phyloP scores from a whole-genome alignment of 2,888 invertebrate species.

The Polyommatus iphigenia region DNA sequence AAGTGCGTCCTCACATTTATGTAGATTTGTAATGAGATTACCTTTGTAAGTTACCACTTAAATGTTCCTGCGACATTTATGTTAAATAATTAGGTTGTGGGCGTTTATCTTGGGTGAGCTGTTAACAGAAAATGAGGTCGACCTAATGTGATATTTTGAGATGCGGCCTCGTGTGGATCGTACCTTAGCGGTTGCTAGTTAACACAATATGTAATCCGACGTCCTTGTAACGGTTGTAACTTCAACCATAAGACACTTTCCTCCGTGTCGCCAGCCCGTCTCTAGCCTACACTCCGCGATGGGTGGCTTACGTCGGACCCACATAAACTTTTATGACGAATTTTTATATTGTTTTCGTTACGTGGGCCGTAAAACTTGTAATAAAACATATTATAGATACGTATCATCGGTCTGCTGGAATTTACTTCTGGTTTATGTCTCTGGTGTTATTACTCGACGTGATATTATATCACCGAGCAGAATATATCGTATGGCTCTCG shows the following conservation, averaged over 20 bases:
- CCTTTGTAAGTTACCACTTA: conserved; percentile 41
- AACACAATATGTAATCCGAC: conserved; percentile 1
- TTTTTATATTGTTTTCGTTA: conserved; percentile 25
- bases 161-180: neutral
- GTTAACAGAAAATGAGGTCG: conserved; percentile 4
- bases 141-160: neutral
- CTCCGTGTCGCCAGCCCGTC: conserved; percentile 3
- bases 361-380: conserved; percentile 23
- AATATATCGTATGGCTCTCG: neutral
- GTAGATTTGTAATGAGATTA: conserved; percentile 54
- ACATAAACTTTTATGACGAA: conserved; percentile 19
- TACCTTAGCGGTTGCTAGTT: neutral
- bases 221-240: conserved; percentile 19
- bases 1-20: conserved; percentile 52
- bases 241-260: conserved; percentile 21
- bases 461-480: neutral
- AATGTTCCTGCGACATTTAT: conserved; percentile 24
- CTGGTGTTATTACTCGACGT: neutral
- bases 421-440: conserved; percentile 3
- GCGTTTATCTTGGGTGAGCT: neutral
- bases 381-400: conserved; percentile 19
- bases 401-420: conserved; percentile 1
- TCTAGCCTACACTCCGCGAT: neutral
- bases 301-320: conserved; percentile 15
- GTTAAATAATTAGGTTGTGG: conserved; percentile 16